Evolutionary conservation across 2,113 vertebrate species (phyloP).

Genomic region (Oreochromis spilurus): DNA sequence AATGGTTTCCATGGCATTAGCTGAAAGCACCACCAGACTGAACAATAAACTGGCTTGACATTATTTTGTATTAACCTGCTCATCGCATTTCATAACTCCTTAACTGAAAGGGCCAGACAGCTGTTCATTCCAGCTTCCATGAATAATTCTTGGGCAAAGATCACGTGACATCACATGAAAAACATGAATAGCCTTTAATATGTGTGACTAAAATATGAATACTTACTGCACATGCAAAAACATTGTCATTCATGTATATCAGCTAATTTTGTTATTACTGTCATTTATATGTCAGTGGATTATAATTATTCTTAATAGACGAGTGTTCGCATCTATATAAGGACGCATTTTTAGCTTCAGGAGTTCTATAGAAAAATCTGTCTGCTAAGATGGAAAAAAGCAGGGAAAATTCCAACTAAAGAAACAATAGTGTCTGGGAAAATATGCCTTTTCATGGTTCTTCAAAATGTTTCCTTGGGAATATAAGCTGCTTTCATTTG

Average conservation of each 20-base stretch:
- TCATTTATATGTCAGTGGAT: not conserved
- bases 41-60: not conserved
- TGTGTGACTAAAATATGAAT: not conserved
- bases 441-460: too few relatives aligned
- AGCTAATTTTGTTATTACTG: not conserved
- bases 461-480: not conserved
- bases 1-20: not conserved
- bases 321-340: not conserved
- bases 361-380: not conserved
- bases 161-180: not conserved
- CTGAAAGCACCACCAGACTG: not conserved
- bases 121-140: not conserved
- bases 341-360: not conserved
- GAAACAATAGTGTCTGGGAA: not conserved
- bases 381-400: not conserved
- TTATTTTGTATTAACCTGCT: not conserved
- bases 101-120: not conserved
- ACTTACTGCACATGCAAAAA: not conserved
- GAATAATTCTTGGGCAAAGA: not conserved
- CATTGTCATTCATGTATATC: not conserved
- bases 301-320: not conserved
- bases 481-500: not conserved
- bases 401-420: not conserved
- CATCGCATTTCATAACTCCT: not conserved
- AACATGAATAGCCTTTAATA: not conserved